Evolutionary conservation across 2,113 vertebrate genomes (phyloP).

Genomic region (Drymodes brunneopygia): DNA sequence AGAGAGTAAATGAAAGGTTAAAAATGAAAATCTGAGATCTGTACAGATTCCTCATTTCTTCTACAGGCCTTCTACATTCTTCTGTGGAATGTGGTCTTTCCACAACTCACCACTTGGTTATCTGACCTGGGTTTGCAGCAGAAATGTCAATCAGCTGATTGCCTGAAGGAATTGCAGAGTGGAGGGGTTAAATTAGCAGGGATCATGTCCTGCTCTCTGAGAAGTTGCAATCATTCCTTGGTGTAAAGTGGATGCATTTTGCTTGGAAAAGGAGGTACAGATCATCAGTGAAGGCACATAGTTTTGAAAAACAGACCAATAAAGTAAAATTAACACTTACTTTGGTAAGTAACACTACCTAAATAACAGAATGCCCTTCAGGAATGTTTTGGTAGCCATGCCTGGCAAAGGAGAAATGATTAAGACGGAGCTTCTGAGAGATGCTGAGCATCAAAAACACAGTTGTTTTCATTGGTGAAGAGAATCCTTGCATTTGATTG

Average conservation of each 20-base stretch:
- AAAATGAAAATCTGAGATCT: background rate
- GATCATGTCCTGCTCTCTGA: accelerated
- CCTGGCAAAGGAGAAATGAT: background rate
- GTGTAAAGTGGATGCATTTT: background rate
- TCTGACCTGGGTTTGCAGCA: background rate
- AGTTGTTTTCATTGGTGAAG: background rate
- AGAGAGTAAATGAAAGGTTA: background rate
- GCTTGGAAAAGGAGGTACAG: background rate
- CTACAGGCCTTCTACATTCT: background rate
- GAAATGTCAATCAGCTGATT: background rate
- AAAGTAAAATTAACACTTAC: background rate
- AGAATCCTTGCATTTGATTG: background rate
- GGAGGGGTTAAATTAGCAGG: background rate
- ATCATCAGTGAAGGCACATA: background rate
- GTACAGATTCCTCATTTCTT: background rate
- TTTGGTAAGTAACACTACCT: background rate
- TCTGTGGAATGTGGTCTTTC: background rate
- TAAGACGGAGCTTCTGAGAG: background rate
- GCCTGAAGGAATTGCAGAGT: background rate
- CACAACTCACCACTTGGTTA: background rate
- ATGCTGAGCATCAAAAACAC: background rate
- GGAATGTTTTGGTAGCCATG: background rate
- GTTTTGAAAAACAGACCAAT: background rate
- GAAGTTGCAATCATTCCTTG: background rate
- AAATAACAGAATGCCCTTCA: background rate